Percentiles rank a stretch among this genome's conserved stretches.
These are phyloP conservation scores for Pissodes strobi DNA, from an alignment of 1,140 invertebrate genomes.

Conservation along the genomic window DNA sequence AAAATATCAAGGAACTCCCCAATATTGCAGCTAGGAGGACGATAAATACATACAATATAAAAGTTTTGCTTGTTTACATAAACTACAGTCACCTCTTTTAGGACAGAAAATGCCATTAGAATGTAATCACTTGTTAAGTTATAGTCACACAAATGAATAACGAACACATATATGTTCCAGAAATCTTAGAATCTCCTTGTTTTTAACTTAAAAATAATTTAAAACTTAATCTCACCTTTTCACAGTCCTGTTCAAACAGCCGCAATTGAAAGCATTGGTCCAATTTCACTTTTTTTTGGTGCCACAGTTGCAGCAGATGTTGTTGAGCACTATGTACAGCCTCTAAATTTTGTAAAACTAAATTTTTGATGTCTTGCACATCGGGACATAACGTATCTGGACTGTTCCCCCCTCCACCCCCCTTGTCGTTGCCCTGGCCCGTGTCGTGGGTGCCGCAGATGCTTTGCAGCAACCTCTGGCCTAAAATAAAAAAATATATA, in stretches of 20 bases:
- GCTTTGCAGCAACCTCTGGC: slow-evolving; percentile 60
- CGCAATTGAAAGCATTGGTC: slow-evolving; percentile 95
- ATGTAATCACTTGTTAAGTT: too few relatives aligned
- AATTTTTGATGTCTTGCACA: slow-evolving; percentile 56
- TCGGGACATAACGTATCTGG: slow-evolving; percentile 47
- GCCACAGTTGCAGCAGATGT: slow-evolving; percentile 91
- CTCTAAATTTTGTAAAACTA: slow-evolving; percentile 78
- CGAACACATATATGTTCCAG: too few relatives aligned
- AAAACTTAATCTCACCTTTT: slow-evolving; percentile 70
- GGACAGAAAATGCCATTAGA: too few relatives aligned
- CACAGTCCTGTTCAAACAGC: slow-evolving; percentile 95
- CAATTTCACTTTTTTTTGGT: slow-evolving; percentile 88
- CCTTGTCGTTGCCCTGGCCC: slow-evolving; percentile 54
- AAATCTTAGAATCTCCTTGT: too few relatives aligned
- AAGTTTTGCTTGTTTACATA: too few relatives aligned
- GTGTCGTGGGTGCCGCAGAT: slow-evolving; percentile 50
- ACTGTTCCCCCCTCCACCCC: slow-evolving; percentile 55
- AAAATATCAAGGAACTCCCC: too few relatives aligned
- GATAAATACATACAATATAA: too few relatives aligned
- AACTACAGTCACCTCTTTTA: too few relatives aligned
- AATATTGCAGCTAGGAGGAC: too few relatives aligned
- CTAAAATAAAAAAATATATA: slow-evolving; percentile 49
- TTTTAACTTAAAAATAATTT: slow-evolving; percentile 3
- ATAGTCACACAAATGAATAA: too few relatives aligned
- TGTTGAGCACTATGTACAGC: slow-evolving; percentile 85